phyloP scores from a whole-genome alignment of 2,888 invertebrate genomes.

The Gibbula magus region DNA sequence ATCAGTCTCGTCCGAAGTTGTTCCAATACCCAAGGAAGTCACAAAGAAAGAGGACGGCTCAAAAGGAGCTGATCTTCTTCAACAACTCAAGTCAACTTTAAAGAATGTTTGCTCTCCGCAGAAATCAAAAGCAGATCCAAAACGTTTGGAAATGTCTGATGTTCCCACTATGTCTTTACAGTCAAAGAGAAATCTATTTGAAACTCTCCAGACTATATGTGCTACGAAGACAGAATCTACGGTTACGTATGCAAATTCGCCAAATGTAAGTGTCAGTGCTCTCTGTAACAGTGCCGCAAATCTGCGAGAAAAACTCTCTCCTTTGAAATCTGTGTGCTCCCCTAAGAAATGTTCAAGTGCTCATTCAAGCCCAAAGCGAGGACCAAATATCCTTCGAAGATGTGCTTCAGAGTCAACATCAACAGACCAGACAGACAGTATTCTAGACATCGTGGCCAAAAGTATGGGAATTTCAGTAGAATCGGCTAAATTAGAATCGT shows the following conservation, averaged over 20 bases:
- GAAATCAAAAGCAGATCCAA: neutral
- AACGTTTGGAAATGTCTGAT: neutral
- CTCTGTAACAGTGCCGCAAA: neutral
- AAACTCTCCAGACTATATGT: neutral
- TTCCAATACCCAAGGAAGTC: too few relatives aligned
- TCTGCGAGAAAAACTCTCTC: neutral
- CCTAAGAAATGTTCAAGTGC: neutral
- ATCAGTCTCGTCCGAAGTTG: too few relatives aligned
- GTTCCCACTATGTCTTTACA: neutral
- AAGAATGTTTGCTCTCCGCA: neutral
- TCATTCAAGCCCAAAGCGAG: neutral
- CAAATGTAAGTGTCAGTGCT: neutral
- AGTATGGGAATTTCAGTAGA: neutral
- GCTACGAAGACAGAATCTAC: neutral
- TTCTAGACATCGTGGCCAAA: neutral
- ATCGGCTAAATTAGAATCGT: too few relatives aligned
- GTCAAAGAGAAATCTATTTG: constrained; percentile 16
- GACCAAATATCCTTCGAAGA: constrained; percentile 1
- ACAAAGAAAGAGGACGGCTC: neutral
- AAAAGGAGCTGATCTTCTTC: neutral
- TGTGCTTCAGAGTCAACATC: neutral
- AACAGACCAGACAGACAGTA: neutral
- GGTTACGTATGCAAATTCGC: neutral
- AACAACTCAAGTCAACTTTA: neutral
- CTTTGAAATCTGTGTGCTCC: neutral